Base-by-base conservation (phyloP, 2,888 invertebrate species). In the Folsomia manolachei region DNA sequence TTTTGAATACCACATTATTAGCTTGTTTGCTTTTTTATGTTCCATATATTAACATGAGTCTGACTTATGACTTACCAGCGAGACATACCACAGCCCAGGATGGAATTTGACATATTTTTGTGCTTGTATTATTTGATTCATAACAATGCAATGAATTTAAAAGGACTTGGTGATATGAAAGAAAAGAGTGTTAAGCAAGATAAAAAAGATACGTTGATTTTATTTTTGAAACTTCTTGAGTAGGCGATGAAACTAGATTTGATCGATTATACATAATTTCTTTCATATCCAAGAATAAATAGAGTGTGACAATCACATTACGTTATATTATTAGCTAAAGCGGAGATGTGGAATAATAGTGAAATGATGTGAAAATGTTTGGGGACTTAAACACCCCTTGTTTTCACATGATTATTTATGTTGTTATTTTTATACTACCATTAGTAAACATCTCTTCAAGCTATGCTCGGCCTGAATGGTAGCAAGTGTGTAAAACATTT, bases 341-440 rank as follows among this genome's bases (percentile, higher is more conserved):
- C 64, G 64, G 64, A 64, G 64, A 64, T 64, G 64, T 27, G 64
- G 27, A 26, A 26, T 64, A 64, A 64, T 64, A 27, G 7, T 27
- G 27, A 64, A 64, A 64, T 64, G 26, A 64, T 64, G 64, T 64
- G 64, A 64, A 64, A 64, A 64, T 27, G 9, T 11, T 21, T 9
- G 27, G 27, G 64, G 4, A 25, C 19, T 25, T 64, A 1, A 19
- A 21, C 11, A 27, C 9, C 4, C n/a, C 60, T 14, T 64, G 19
- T 64, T 64, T 62, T 64, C 64, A 64, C 64, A 64, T 14, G 64
- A 27, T 64, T 64, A 64, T 64, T 64, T 64, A 26, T 27, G 19
- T 27, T 27, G 19, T n/a, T 27, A 27, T 64, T 64, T 39, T 39
- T 39, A 39, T 39, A 9, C 39, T 39, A 39, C 14, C 14, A 39